phyloP scores from a whole-genome alignment of 2,888 invertebrate genomes.

The Meiosimyza platycephala region DNA sequence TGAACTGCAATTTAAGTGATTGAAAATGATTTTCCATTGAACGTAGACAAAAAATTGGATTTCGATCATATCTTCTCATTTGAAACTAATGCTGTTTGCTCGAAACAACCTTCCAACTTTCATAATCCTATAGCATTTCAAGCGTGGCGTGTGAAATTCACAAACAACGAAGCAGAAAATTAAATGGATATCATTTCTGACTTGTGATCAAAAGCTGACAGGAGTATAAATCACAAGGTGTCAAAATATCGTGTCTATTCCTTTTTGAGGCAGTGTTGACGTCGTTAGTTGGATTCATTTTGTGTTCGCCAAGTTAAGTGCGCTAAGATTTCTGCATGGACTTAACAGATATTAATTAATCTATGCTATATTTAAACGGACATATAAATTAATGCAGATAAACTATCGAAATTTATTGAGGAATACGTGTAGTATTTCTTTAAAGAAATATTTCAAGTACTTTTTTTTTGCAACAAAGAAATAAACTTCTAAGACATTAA shows the following conservation, averaged over 20 bases:
- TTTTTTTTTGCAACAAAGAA: too few relatives aligned
- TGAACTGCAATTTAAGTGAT: conserved; percentile 9
- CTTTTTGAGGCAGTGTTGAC: too few relatives aligned
- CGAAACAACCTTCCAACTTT: neutral
- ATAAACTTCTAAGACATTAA: too few relatives aligned
- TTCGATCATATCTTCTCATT: neutral
- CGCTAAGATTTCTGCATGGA: too few relatives aligned
- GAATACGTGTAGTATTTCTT: too few relatives aligned
- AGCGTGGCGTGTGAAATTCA: neutral
- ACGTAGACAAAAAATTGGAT: neutral
- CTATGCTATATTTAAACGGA: too few relatives aligned
- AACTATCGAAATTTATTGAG: too few relatives aligned
- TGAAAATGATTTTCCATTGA: neutral
- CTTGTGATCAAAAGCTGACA: conserved; percentile 4
- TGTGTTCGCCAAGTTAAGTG: too few relatives aligned
- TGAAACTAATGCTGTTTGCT: neutral
- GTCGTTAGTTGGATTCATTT: too few relatives aligned
- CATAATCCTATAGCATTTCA: neutral
- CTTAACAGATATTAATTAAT: too few relatives aligned
- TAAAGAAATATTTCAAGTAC: too few relatives aligned
- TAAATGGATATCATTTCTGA: conserved; percentile 9
- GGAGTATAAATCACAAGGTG: conserved; percentile 5
- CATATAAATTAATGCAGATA: too few relatives aligned
- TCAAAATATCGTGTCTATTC: neutral
- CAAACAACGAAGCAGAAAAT: neutral